These are phyloP conservation scores for Rhizoglyphus robini DNA, from an alignment of 1,140 invertebrate genomes.

Conservation along the genomic window DNA sequence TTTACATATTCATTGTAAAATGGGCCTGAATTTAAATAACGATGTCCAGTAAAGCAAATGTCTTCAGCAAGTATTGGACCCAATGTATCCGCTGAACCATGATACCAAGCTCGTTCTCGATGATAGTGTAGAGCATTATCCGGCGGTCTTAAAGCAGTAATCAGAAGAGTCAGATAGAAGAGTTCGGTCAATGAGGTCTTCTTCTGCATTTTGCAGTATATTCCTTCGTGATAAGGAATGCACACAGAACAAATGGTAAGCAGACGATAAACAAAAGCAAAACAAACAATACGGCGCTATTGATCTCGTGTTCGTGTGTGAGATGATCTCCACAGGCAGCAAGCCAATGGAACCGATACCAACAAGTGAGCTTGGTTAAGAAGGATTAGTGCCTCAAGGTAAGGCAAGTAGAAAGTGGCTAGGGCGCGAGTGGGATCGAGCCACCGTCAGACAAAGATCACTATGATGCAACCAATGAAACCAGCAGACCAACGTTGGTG, in stretches of 20 bases:
- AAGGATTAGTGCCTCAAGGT: no score
- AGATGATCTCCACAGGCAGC: no score
- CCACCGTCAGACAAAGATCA: neutral
- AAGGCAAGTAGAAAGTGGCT: no score
- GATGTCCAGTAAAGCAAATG: neutral
- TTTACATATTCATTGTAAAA: neutral
- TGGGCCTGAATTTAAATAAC: neutral
- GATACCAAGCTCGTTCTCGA: neutral
- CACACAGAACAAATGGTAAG: neutral
- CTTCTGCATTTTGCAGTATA: neutral
- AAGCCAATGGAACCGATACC: no score
- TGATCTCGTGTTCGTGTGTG: no score
- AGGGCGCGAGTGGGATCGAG: no score
- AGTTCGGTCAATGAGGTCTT: constrained; percentile 10
- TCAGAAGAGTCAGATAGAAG: constrained; percentile 3
- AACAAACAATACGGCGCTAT: no score
- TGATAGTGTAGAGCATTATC: neutral
- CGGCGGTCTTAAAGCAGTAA: constrained; percentile 3
- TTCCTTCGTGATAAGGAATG: neutral
- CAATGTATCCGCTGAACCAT: neutral
- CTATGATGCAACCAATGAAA: neutral
- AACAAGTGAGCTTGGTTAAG: no score
- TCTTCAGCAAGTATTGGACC: neutral
- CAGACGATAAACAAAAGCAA: neutral
- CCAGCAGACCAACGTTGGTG: neutral